A percentile compares a stretch with the other conserved stretches of the same genome.
These are phyloP conservation scores for Nomada hirtipes DNA, from an alignment of 2,888 invertebrate genomes.

Conservation along the genomic window DNA sequence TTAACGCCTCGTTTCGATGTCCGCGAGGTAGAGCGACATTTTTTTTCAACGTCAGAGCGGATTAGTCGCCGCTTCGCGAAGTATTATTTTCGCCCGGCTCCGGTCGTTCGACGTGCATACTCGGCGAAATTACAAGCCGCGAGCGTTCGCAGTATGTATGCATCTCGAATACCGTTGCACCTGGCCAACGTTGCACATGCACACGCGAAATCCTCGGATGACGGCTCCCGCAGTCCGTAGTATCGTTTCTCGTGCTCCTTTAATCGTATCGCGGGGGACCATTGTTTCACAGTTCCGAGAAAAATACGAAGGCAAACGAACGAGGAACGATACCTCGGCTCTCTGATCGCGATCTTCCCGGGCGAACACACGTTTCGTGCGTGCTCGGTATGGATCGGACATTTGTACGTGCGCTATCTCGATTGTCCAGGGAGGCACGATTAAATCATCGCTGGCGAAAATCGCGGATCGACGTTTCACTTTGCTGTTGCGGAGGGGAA, in stretches of 20 bases:
- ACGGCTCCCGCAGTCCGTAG: not conserved
- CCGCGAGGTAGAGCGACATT: not conserved
- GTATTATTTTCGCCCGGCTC: conserved; percentile 16
- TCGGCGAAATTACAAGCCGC: conserved; percentile 14
- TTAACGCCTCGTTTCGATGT: conserved; percentile 23
- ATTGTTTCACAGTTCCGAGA: conserved; percentile 72
- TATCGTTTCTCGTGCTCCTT: conserved; percentile 54
- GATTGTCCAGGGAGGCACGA: conserved; percentile 3
- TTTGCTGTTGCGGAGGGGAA: not conserved
- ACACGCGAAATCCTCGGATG: conserved; percentile 8
- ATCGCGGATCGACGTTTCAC: conserved; percentile 22
- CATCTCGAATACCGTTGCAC: conserved; percentile 13
- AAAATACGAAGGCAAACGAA: conserved; percentile 63
- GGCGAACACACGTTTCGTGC: conserved; percentile 26
- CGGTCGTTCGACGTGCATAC: conserved; percentile 14
- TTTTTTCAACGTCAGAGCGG: not conserved
- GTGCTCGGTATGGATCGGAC: conserved; percentile 15
- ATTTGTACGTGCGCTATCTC: conserved; percentile 49
- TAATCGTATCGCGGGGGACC: conserved; percentile 68
- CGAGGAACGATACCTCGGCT: not conserved
- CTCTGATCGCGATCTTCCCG: conserved; percentile 51
- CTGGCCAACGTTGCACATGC: not conserved
- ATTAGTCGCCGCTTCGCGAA: conserved; percentile 17
- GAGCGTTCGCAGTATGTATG: conserved; percentile 11
- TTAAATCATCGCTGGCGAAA: conserved; percentile 49